These are phyloP conservation scores for Psilopogon haemacephalus DNA, from an alignment of 2,113 vertebrate genomes.

Conservation along the genomic window DNA sequence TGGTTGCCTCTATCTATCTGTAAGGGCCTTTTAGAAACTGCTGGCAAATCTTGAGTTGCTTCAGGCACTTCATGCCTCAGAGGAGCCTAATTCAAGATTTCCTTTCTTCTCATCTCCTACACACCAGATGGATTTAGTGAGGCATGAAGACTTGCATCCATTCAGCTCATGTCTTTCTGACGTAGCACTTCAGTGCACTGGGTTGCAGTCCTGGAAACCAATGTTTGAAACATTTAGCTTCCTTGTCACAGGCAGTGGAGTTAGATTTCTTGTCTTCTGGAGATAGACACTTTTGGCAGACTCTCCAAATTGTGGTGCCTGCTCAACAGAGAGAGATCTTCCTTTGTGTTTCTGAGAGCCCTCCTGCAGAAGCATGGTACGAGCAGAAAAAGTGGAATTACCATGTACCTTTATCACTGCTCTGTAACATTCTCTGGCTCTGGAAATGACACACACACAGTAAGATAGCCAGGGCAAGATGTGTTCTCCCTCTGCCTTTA, in stretches of 20 bases:
- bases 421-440: neutral
- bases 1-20: neutral
- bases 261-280: neutral
- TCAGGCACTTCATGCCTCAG: conserved; percentile 32
- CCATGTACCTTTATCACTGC: neutral
- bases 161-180: conserved; percentile 20
- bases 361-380: neutral
- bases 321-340: neutral
- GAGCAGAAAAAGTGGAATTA: neutral
- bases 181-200: neutral
- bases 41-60: conserved; percentile 1
- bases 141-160: conserved; percentile 2
- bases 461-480: neutral
- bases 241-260: neutral
- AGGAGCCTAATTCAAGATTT: conserved; percentile 53
- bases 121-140: conserved; percentile 51
- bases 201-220: neutral
- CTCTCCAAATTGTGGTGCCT: neutral
- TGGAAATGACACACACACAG: neutral
- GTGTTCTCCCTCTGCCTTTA: neutral
- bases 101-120: conserved; percentile 49
- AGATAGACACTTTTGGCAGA: neutral
- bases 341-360: neutral
- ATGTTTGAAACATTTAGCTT: neutral
- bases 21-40: neutral